A percentile compares a stretch with the other conserved stretches of the same genome.
Conservation (phyloP, 2,113 vertebrate species). For the Actenoides hombroni region DNA sequence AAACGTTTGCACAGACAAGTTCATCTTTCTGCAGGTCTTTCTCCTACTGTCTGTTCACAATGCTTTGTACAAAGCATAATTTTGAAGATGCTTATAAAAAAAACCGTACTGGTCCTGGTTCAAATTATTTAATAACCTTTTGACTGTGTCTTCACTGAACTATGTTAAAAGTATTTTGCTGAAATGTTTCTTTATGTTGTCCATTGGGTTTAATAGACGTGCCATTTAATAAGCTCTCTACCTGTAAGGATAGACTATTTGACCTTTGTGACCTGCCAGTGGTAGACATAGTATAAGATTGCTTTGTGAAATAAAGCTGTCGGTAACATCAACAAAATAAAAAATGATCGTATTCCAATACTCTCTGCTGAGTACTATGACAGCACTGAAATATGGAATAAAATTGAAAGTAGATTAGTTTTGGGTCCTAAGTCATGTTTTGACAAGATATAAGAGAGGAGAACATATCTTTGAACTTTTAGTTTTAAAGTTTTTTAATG, state of each 20-base stretch:
- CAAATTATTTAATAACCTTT: constrained; percentile 72
- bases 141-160: constrained; percentile 70
- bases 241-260: constrained; percentile 83
- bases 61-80: constrained; percentile 57
- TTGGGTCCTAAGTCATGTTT: constrained; percentile 94
- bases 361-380: constrained; percentile 85
- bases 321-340: constrained; percentile 94
- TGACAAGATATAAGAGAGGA: constrained; percentile 87
- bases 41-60: constrained; percentile 10
- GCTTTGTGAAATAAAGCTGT: constrained; percentile 99
- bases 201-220: constrained; percentile 76
- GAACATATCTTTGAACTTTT: constrained; percentile 81
- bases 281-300: constrained; percentile 94
- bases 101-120: constrained; percentile 45
- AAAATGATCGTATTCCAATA: constrained; percentile 89
- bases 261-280: constrained; percentile 88
- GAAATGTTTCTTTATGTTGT: constrained; percentile 79
- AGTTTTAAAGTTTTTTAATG: constrained; percentile 88
- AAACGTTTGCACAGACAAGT: not conserved
- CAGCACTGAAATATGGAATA: constrained; percentile 97
- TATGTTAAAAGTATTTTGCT: constrained; percentile 75
- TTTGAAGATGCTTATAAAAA: constrained; percentile 63
- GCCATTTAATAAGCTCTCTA: constrained; percentile 82
- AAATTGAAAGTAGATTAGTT: constrained; percentile 97
- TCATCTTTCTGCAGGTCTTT: not conserved